These are phyloP conservation scores for Pelmatolapia mariae DNA, from an alignment of 2,113 vertebrate genomes.

Conservation along the genomic window DNA sequence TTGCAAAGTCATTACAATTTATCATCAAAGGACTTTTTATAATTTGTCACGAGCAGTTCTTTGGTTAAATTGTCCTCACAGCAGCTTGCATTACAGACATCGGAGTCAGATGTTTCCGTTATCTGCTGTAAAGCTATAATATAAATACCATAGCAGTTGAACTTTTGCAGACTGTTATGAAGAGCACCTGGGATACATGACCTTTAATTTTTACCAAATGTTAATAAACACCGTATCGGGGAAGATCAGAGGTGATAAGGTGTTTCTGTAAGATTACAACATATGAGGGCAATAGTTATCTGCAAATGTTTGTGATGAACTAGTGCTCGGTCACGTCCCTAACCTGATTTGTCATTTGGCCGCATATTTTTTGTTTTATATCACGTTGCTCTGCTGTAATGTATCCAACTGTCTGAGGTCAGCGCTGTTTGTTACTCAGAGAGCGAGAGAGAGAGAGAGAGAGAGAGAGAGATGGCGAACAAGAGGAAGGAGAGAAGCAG, in stretches of 20 bases:
- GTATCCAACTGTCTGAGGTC: constrained; percentile 56
- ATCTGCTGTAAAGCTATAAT: background rate
- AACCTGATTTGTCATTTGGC: constrained; percentile 44
- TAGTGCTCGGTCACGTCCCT: constrained; percentile 23
- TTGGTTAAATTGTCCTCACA: background rate
- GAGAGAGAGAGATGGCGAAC: background rate
- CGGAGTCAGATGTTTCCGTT: background rate
- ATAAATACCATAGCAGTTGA: background rate
- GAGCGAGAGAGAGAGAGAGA: constrained; percentile 23
- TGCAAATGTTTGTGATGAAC: constrained; percentile 11
- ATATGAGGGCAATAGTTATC: background rate
- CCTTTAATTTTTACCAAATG: background rate
- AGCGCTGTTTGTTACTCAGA: constrained; percentile 48
- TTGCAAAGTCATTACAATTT: background rate
- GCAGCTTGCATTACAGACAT: background rate
- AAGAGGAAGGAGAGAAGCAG: constrained; percentile 58
- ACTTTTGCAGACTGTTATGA: background rate
- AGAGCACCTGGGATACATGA: background rate
- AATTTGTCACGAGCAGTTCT: background rate
- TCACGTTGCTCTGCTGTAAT: constrained; percentile 51
- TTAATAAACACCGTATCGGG: background rate
- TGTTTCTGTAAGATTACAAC: constrained; percentile 1
- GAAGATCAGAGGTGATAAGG: background rate
- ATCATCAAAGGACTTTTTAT: background rate
- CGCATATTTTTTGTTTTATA: constrained; percentile 42